Evolutionary conservation across 2,888 invertebrate genomes (phyloP).

Genomic region (Athalia circularis): DNA sequence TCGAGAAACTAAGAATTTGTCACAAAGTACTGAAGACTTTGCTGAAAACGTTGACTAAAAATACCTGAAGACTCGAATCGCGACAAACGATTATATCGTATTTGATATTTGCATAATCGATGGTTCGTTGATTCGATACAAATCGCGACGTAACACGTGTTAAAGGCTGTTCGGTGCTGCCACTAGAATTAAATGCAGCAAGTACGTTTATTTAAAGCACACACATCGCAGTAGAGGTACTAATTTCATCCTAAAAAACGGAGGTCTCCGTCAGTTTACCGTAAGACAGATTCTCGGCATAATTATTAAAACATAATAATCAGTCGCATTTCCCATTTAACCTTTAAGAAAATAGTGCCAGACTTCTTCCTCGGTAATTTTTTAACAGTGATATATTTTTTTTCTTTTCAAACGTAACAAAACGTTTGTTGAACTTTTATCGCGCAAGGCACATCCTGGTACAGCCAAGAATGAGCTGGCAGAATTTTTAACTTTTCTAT

Average conservation of each 20-base stretch:
- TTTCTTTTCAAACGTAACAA: not conserved
- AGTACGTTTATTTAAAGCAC: too few species aligned
- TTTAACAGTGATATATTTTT: not conserved
- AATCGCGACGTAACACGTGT: too few species aligned
- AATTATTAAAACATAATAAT: slow-evolving; percentile 42
- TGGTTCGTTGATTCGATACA: too few species aligned
- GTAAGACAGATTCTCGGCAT: slow-evolving; percentile 60
- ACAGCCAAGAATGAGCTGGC: slow-evolving; percentile 66
- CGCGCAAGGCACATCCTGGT: slow-evolving; percentile 61
- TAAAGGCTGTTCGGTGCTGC: too few species aligned
- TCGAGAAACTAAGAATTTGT: too few species aligned
- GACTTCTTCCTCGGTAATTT: not conserved
- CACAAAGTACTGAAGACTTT: too few species aligned
- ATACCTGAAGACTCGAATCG: too few species aligned
- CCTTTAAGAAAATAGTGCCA: not conserved
- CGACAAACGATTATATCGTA: too few species aligned
- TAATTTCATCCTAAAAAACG: slow-evolving; percentile 59
- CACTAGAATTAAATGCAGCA: too few species aligned
- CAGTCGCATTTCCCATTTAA: too few species aligned
- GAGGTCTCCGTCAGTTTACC: slow-evolving; percentile 57
- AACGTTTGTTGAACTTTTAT: slow-evolving; percentile 38
- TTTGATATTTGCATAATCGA: too few species aligned
- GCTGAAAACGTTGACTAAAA: too few species aligned
- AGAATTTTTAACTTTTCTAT: slow-evolving; percentile 54
- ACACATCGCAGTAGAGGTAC: slow-evolving; percentile 51